Conservation (phyloP, 2,888 invertebrate species). For the Suillia variegata region DNA sequence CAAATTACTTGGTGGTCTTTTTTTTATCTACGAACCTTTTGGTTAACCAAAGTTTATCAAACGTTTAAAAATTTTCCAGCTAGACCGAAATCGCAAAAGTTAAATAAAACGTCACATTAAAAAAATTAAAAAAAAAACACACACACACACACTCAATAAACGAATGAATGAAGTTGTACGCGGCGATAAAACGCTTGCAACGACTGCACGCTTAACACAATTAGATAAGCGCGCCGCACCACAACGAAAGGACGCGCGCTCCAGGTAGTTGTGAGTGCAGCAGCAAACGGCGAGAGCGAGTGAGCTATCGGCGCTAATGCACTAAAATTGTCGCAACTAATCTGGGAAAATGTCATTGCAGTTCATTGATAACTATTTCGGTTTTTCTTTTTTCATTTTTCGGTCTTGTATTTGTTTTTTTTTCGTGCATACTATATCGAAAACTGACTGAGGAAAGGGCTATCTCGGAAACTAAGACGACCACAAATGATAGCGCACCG, state of each 20-base stretch:
- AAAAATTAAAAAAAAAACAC: too few species aligned
- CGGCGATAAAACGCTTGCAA: constrained; percentile 20
- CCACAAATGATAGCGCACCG: constrained; percentile 34
- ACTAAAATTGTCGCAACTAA: constrained; percentile 18
- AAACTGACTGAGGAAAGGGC: constrained; percentile 19
- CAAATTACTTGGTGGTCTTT: too few species aligned
- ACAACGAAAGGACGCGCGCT: not conserved
- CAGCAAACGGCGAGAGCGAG: not conserved
- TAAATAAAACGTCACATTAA: too few species aligned
- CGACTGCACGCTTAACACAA: constrained; percentile 18
- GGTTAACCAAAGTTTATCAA: too few species aligned
- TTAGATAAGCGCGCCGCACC: constrained; percentile 25
- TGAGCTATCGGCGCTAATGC: constrained; percentile 12
- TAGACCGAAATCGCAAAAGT: too few species aligned
- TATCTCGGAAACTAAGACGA: constrained; percentile 35
- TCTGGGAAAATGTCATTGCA: constrained; percentile 19
- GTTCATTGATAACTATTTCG: constrained; percentile 28
- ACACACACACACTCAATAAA: too few species aligned
- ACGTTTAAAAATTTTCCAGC: too few species aligned
- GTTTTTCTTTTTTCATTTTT: not conserved
- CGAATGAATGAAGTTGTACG: constrained; percentile 28
- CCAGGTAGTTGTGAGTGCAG: not conserved
- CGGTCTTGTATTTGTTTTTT: not conserved
- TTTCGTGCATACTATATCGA: constrained; percentile 5
- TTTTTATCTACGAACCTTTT: too few species aligned